These are phyloP conservation scores for Holcopasites calliopsidis DNA, from an alignment of 1,140 invertebrate species.

Conservation along the genomic window DNA sequence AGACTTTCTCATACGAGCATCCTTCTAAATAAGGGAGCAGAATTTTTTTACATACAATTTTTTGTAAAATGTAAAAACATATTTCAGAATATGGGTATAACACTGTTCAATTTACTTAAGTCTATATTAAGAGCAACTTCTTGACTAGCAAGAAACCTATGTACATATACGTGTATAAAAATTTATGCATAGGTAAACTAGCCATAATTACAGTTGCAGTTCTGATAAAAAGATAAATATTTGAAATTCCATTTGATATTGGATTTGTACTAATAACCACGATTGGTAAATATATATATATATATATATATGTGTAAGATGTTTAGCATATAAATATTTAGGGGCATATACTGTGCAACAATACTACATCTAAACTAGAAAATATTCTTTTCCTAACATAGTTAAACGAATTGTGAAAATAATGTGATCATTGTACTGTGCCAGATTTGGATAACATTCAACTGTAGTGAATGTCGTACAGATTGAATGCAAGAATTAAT, in stretches of 20 bases:
- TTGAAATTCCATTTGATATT: conserved; percentile 39
- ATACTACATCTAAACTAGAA: conserved; percentile 27
- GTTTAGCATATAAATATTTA: conserved; percentile 31
- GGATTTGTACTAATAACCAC: conserved; percentile 35
- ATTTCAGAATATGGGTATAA: conserved; percentile 15
- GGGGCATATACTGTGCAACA: conserved; percentile 19
- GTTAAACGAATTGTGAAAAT: conserved; percentile 3
- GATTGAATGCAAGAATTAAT: neutral
- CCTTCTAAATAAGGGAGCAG: conserved; percentile 14
- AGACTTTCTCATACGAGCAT: neutral
- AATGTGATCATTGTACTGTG: neutral
- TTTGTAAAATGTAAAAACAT: conserved; percentile 41
- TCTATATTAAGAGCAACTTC: conserved; percentile 41
- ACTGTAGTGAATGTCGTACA: neutral
- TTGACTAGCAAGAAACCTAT: conserved; percentile 53
- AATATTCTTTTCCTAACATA: conserved; percentile 4
- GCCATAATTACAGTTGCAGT: conserved; percentile 10
- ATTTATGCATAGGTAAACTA: conserved; percentile 20
- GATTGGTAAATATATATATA: neutral
- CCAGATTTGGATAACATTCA: neutral
- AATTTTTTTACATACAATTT: conserved; percentile 27
- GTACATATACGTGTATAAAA: conserved; percentile 59
- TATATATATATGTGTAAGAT: conserved; percentile 6
- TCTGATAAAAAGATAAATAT: conserved; percentile 22
- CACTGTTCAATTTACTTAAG: conserved; percentile 44